phyloP scores from a whole-genome alignment of 2,888 invertebrate species.

The Arrhopalites spinosus region DNA sequence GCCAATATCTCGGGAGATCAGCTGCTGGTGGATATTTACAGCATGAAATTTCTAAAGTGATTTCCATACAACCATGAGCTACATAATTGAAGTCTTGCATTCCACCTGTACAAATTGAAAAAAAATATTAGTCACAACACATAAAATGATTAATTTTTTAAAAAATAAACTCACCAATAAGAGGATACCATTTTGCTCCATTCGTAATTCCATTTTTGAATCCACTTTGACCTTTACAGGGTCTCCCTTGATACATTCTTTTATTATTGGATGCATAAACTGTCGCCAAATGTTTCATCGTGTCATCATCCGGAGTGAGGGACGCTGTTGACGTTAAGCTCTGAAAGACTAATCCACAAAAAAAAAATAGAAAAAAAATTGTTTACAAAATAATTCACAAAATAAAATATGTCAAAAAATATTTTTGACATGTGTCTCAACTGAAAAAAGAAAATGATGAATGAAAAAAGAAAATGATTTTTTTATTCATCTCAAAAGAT shows the following conservation, averaged over 20 bases:
- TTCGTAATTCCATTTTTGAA: conserved; percentile 92
- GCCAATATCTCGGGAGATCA: conserved; percentile 82
- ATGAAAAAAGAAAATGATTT: no score
- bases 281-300: conserved; percentile 82
- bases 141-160: neutral
- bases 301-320: conserved; percentile 88
- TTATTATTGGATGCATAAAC: conserved; percentile 86
- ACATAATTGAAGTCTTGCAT: conserved; percentile 96
- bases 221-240: conserved; percentile 76
- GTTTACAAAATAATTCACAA: neutral
- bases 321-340: conserved; percentile 81
- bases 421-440: no score
- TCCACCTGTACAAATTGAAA: conserved; percentile 66
- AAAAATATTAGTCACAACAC: neutral
- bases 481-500: no score
- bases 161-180: conserved; percentile 67
- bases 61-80: conserved; percentile 91
- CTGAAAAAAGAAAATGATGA: no score
- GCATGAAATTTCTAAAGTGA: conserved; percentile 92
- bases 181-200: conserved; percentile 91
- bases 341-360: conserved; percentile 74
- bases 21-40: conserved; percentile 88
- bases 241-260: conserved; percentile 83
- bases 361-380: neutral
- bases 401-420: neutral